phyloP scores from a whole-genome alignment of 2,113 vertebrate genomes.

The Montifringilla adamsi region DNA sequence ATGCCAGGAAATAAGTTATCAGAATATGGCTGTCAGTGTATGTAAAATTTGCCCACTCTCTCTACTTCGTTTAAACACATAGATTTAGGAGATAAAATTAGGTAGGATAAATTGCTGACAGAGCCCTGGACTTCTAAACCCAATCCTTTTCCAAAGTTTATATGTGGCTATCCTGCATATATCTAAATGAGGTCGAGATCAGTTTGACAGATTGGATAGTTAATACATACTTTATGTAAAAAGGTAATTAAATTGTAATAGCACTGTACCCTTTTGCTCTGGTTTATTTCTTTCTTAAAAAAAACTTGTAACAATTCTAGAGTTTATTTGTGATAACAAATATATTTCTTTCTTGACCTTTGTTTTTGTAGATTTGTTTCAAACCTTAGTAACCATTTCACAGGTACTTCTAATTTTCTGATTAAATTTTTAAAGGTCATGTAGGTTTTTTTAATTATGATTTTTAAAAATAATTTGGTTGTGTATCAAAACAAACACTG shows the following conservation, averaged over 20 bases:
- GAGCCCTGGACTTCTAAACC: background rate
- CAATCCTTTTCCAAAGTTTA: background rate
- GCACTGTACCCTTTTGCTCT: background rate
- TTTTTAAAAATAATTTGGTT: background rate
- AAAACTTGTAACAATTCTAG: background rate
- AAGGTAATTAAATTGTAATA: background rate
- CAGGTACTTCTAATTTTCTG: background rate
- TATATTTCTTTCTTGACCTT: background rate
- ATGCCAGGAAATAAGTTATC: background rate
- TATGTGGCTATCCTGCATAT: background rate
- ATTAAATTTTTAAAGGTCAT: background rate
- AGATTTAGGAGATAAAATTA: too few relatives aligned
- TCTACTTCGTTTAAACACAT: background rate
- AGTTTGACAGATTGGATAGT: rapidly evolving
- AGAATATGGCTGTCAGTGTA: background rate
- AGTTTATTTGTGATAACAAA: background rate
- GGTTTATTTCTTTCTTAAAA: background rate
- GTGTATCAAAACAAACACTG: background rate
- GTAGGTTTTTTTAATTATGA: background rate
- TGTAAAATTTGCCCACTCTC: background rate
- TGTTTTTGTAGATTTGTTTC: background rate
- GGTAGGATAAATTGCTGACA: background rate
- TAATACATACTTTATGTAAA: background rate
- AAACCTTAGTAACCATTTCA: background rate
- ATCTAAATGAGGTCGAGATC: background rate